Conservation (phyloP, 2,888 invertebrate genomes). For the Flexamia atlantica region DNA sequence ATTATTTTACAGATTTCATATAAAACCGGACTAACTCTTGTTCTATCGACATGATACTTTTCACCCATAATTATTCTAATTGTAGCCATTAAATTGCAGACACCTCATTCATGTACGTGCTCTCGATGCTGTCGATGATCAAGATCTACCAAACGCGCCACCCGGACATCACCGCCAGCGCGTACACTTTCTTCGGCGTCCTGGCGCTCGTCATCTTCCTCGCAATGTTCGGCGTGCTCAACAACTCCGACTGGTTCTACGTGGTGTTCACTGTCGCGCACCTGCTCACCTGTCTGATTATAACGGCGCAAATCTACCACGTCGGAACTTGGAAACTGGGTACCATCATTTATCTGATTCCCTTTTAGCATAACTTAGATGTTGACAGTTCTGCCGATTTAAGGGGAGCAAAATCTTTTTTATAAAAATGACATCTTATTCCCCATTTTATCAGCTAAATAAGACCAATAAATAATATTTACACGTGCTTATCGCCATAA, state of each 20-base stretch:
- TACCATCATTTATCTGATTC: constrained; percentile 73
- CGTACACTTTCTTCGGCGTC: constrained; percentile 87
- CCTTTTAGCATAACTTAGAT: too few species aligned
- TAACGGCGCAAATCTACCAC: constrained; percentile 87
- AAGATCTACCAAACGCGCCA: constrained; percentile 93
- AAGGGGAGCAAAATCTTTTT: too few species aligned
- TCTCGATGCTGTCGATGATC: constrained; percentile 90
- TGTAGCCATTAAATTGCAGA: too few species aligned
- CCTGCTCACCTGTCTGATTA: constrained; percentile 80
- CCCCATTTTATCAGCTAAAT: too few species aligned
- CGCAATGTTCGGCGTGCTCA: constrained; percentile 81
- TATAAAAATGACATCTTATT: too few species aligned
- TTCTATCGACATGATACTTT: too few species aligned
- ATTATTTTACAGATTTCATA: too few species aligned
- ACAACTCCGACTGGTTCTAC: constrained; percentile 83
- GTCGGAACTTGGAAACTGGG: constrained; percentile 85
- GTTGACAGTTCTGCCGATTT: too few species aligned
- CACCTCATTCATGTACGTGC: constrained; percentile 96
- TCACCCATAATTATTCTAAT: too few species aligned
- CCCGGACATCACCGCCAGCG: constrained; percentile 91
- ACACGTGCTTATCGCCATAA: too few species aligned
- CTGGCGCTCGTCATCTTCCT: constrained; percentile 87
- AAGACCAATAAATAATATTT: too few species aligned
- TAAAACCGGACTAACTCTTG: too few species aligned
- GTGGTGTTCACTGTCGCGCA: constrained; percentile 84